Evolutionary conservation across 1,140 invertebrate species (phyloP).

Genomic region (Triops cancriformis): DNA sequence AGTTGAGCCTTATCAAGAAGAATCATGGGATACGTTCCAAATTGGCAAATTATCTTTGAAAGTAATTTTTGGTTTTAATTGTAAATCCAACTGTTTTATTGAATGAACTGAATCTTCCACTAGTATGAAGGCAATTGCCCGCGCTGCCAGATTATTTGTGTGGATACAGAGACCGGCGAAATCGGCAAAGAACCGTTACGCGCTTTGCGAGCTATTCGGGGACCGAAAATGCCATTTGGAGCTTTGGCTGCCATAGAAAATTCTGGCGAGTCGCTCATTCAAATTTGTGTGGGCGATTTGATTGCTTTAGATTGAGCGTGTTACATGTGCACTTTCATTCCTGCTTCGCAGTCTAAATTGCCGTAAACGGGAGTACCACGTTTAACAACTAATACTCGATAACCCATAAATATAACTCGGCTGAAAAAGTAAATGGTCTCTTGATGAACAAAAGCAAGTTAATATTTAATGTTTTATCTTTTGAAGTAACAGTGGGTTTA

Average conservation of each 20-base stretch:
- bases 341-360: too few species aligned
- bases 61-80: slow-evolving; percentile 40
- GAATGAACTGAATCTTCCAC: slow-evolving; percentile 32
- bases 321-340: too few species aligned
- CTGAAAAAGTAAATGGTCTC: too few species aligned
- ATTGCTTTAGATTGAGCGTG: background rate
- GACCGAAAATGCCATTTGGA: slow-evolving; percentile 67
- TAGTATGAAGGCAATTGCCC: slow-evolving; percentile 68
- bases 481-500: too few species aligned
- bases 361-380: too few species aligned
- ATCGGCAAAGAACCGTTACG: slow-evolving; percentile 75
- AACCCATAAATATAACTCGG: too few species aligned
- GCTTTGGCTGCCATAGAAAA: slow-evolving; percentile 37
- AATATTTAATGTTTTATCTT: too few species aligned
- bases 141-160: slow-evolving; percentile 89
- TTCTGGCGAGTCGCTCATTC: background rate
- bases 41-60: slow-evolving; percentile 60
- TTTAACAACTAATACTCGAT: too few species aligned
- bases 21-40: slow-evolving; percentile 54
- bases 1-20: slow-evolving; percentile 58
- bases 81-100: background rate
- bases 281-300: background rate
- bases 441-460: too few species aligned
- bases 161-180: slow-evolving; percentile 71
- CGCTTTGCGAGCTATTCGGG: slow-evolving; percentile 61